A percentile compares a stretch with the other conserved stretches of the same genome.
Conservation (phyloP, 2,797 vertebrate species). For the Takifugu rubripes region DNA sequence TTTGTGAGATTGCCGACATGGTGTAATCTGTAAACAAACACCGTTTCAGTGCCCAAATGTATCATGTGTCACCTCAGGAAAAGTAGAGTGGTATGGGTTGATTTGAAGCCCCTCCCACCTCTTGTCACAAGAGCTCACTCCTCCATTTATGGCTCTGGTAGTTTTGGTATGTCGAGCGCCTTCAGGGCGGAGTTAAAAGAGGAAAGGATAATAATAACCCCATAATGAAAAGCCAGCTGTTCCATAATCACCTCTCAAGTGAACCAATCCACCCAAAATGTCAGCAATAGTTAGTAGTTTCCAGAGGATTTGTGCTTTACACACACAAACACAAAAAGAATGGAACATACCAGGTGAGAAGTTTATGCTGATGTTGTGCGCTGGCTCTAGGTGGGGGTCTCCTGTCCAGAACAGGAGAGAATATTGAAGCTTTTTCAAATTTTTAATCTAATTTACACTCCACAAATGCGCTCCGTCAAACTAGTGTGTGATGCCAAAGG, state of each 20-base stretch:
- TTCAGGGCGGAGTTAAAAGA: conserved; percentile 76
- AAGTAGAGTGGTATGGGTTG: conserved; percentile 53
- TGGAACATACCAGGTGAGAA: conserved; percentile 69
- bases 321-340: conserved; percentile 17
- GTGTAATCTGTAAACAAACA: conserved; percentile 21
- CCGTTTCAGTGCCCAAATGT: conserved; percentile 14
- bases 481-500: conserved; percentile 26
- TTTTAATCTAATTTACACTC: no score
- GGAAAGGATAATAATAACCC: conserved; percentile 80
- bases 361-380: conserved; percentile 51
- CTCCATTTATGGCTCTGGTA: conserved; percentile 80
- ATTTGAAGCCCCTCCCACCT: conserved; percentile 36
- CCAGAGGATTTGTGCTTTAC: conserved; percentile 5
- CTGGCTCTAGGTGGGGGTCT: conserved; percentile 57
- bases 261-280: conserved; percentile 46
- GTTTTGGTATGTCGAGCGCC: conserved; percentile 72
- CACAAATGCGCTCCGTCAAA: conserved; percentile 20
- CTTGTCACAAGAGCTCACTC: conserved; percentile 63
- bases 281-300: conserved; percentile 4
- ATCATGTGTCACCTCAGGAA: conserved; percentile 44
- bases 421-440: conserved; percentile 14
- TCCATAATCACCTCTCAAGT: conserved; percentile 56
- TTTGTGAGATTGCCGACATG: conserved; percentile 17
- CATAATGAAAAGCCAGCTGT: conserved; percentile 62
- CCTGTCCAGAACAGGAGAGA: conserved; percentile 54